Conservation (phyloP, 2,888 invertebrate species). For the Peribatodes rhomboidaria region DNA sequence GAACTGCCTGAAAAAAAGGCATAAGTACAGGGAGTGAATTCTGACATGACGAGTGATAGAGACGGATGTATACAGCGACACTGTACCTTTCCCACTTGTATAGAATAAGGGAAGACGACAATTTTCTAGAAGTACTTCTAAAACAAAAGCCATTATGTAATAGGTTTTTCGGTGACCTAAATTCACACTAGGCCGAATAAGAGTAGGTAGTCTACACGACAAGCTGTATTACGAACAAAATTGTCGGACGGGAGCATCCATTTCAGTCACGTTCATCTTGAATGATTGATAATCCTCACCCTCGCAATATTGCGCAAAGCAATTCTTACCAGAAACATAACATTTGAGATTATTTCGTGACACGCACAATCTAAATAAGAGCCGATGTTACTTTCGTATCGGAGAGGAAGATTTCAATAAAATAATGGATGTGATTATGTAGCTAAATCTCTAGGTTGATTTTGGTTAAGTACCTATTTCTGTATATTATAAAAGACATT, state of each 20-base stretch:
- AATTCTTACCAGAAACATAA: conserved; percentile 42
- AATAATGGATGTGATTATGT: no score
- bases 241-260: conserved; percentile 17
- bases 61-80: no score
- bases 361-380: conserved; percentile 51
- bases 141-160: background rate
- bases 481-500: no score
- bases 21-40: no score
- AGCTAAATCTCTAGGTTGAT: background rate
- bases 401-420: conserved; percentile 23
- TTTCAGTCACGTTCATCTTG: conserved; percentile 41
- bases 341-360: conserved; percentile 48
- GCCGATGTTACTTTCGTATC: conserved; percentile 29
- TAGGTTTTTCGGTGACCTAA: background rate
- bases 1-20: no score
- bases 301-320: conserved; percentile 32
- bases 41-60: no score
- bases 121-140: no score
- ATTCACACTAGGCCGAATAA: background rate
- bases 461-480: no score
- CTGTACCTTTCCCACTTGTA: no score
- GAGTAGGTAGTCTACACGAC: background rate
- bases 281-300: conserved; percentile 42
- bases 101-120: no score
- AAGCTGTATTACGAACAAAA: conserved; percentile 5